Conservation (phyloP, 2,888 invertebrate species). For the Spodoptera exigua region DNA sequence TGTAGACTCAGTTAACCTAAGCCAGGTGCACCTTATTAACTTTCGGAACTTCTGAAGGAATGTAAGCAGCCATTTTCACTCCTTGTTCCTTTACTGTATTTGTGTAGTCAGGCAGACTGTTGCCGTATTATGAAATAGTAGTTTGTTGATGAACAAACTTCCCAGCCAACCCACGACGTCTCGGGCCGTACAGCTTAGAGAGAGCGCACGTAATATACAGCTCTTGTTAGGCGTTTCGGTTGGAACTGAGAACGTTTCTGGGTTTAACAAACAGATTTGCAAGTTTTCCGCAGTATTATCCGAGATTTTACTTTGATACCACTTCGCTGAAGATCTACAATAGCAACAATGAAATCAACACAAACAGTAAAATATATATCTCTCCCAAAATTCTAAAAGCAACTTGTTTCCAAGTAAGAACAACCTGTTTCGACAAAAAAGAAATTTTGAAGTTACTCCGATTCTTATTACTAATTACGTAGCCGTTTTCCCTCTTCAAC, state of each 20-base stretch:
- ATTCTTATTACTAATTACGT: constrained; percentile 53
- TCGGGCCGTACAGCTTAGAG: constrained; percentile 44
- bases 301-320: constrained; percentile 17
- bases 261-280: constrained; percentile 33
- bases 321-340: not conserved
- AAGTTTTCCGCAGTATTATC: constrained; percentile 21
- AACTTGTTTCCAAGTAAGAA: constrained; percentile 36
- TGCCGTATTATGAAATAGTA: constrained; percentile 59
- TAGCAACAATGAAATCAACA: not conserved
- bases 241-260: constrained; percentile 34
- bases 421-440: constrained; percentile 32
- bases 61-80: constrained; percentile 57
- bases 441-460: constrained; percentile 40
- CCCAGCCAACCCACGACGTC: constrained; percentile 37
- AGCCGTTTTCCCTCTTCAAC: constrained; percentile 44
- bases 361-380: constrained; percentile 6
- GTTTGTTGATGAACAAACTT: constrained; percentile 64
- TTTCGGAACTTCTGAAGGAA: constrained; percentile 53
- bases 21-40: constrained; percentile 63
- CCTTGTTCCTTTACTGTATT: constrained; percentile 37
- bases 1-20: constrained; percentile 50
- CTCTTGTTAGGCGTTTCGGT: constrained; percentile 42
- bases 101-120: constrained; percentile 54
- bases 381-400: constrained; percentile 12
- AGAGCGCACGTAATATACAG: constrained; percentile 41